Evolutionary conservation across 2,797 vertebrate genomes (phyloP).

Genomic region (Darevskia nairensis): DNA sequence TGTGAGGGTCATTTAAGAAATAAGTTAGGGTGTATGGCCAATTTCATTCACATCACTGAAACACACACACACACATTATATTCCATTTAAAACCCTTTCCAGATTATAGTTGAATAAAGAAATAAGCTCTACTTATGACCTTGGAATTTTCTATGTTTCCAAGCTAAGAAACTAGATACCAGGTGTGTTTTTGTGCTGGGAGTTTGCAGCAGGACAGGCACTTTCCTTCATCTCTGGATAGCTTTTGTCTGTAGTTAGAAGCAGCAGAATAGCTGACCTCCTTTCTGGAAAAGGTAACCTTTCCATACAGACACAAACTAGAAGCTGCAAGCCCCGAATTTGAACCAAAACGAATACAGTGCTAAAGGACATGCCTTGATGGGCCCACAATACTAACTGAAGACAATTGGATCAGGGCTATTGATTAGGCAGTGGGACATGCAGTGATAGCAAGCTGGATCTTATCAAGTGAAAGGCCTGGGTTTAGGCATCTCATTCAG

Average conservation of each 20-base stretch:
- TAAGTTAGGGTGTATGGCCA: not conserved
- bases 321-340: no score
- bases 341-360: no score
- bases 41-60: slow-evolving; percentile 29
- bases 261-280: not conserved
- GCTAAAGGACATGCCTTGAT: no score
- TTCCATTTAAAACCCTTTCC: not conserved
- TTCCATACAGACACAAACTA: not conserved
- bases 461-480: no score
- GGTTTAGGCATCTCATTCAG: not conserved
- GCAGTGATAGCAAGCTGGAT: no score
- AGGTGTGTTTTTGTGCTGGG: not conserved
- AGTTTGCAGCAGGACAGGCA: not conserved
- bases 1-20: slow-evolving; percentile 34
- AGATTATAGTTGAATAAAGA: slow-evolving; percentile 20
- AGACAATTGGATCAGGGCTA: not conserved
- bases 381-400: no score
- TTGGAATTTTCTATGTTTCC: slow-evolving; percentile 40
- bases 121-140: slow-evolving; percentile 32
- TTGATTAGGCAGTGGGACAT: not conserved
- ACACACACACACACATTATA: not conserved
- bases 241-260: not conserved
- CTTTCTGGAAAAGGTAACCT: not conserved
- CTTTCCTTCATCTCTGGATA: not conserved
- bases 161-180: slow-evolving; percentile 48